Conservation (phyloP, 35 echinoderm and acorn worm species). For the Heliocidaris tuberculata region DNA sequence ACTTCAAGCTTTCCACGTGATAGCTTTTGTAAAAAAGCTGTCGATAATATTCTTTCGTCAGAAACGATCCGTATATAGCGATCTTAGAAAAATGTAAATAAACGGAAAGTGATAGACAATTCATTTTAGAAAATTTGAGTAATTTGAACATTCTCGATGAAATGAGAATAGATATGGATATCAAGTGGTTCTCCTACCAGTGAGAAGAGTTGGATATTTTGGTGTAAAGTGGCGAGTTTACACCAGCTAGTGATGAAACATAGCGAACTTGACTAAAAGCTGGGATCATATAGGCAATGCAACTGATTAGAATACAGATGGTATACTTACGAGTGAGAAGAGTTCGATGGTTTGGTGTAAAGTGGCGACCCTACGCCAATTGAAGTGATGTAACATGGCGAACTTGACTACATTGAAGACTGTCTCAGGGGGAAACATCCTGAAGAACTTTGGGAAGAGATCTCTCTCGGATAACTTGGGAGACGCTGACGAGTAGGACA, state of each 20-base stretch:
- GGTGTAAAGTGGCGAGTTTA: conserved; percentile 76
- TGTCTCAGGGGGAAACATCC: conserved; percentile 83
- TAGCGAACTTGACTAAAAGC: conserved; percentile 72
- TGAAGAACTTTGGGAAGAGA: conserved; percentile 87
- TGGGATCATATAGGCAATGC: not conserved
- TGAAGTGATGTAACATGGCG: conserved; percentile 78
- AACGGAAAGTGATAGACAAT: no score
- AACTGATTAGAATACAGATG: not conserved
- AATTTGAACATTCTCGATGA: no score
- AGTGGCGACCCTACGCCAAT: conserved; percentile 81
- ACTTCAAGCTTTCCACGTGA: no score
- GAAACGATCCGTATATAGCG: no score
- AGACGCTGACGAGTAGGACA: conserved; percentile 91
- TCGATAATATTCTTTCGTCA: no score
- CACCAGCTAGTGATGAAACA: conserved; percentile 75
- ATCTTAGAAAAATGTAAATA: no score
- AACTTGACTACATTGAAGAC: conserved; percentile 94
- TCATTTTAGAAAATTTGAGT: no score
- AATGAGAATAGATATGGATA: no score
- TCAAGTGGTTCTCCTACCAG: conserved; percentile 43
- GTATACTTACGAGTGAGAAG: conserved; percentile 72
- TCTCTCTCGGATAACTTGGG: conserved; percentile 75
- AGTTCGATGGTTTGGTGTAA: conserved; percentile 83
- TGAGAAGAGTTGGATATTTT: conserved; percentile 75
- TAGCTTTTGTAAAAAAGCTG: no score